Base-by-base conservation (phyloP, 53 echinoderm and acorn worm genomes). In the Pentamera pediparva region DNA sequence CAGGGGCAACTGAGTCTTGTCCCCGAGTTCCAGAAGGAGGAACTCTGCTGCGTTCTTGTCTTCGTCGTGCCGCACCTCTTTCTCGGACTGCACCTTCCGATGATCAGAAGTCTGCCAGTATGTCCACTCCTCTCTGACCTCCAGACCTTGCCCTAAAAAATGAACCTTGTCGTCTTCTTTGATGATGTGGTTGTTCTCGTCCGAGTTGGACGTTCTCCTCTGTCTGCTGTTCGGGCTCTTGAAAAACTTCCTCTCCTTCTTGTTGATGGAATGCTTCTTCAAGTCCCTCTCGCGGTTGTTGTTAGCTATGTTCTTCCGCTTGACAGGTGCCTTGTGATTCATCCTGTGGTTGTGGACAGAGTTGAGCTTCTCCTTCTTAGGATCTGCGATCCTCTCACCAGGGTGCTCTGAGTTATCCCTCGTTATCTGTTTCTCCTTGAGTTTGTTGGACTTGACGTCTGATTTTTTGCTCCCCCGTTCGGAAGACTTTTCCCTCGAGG, bases 81-180 rank as follows among this genome's bases (percentile, higher is more conserved):
- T 67, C 29, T 67, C 67, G 21, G 67, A 67, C 67, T 67, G 67
- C 32, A 65, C 65, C 36, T 82, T 63, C 62, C 28, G 8, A 57
- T 67, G 39, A n/a, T 62, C 75, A 62, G 40, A 50, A 31, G 70
- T 60, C 28, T 81, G 48, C 67, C 67, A 67, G n/a, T 67, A 67
- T 67, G 67, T 67, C 67, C 67, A 67, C 61, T 52, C 75, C 75
- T 57, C 76, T 52, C 39, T 59, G 58, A 75, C 61, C 55, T 80
- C 81, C 73, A 61, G 67, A 53, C 67, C 67, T 67, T 41, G 43
- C 27, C 67, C 67, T 67, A 67, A 67, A 67, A 67, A 67, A 67
- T 67, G 67, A 67, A 43, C 35, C 60, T 73, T 71, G 20, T 59
- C 58, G 33, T 80, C 74, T 39, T 59, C 41, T 73, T 80, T 71